Evolutionary conservation across 2,888 invertebrate species (phyloP).

Genomic region (Melinaea menophilus): DNA sequence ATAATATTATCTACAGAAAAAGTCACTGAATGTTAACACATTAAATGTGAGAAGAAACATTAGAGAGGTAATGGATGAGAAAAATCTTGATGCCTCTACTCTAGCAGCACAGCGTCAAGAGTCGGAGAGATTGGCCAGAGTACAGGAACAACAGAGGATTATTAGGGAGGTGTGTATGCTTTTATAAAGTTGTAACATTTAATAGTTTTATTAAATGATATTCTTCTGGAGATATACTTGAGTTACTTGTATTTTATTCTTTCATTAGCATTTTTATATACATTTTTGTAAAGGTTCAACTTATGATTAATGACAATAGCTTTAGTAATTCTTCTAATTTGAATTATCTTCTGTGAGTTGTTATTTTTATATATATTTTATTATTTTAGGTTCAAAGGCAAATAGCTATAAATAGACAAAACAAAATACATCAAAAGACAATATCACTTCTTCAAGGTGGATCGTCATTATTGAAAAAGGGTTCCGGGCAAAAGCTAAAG

Average conservation of each 20-base stretch:
- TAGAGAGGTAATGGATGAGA: slow-evolving; percentile 95
- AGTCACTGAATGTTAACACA: slow-evolving; percentile 58
- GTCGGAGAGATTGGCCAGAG: slow-evolving; percentile 89
- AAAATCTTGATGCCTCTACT: slow-evolving; percentile 94
- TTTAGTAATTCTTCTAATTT: no score
- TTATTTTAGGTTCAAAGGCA: slow-evolving; percentile 82
- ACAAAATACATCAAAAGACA: slow-evolving; percentile 83
- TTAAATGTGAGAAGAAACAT: slow-evolving; percentile 89
- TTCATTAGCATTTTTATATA: no score
- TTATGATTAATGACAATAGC: no score
- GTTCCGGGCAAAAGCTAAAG: slow-evolving; percentile 68
- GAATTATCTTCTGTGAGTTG: no score
- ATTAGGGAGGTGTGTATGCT: slow-evolving; percentile 80
- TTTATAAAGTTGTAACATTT: background rate
- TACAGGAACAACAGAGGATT: slow-evolving; percentile 90
- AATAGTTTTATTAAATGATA: background rate
- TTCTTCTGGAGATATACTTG: no score
- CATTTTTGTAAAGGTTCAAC: no score
- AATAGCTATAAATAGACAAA: slow-evolving; percentile 84
- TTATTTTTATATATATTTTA: slow-evolving; percentile 2
- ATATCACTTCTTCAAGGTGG: slow-evolving; percentile 85
- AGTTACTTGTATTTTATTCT: no score
- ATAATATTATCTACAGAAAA: slow-evolving; percentile 55
- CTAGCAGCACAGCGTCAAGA: slow-evolving; percentile 95
- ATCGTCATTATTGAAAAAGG: slow-evolving; percentile 73